These are phyloP conservation scores for Drosophila prostipennis DNA, from an alignment of 2,888 invertebrate genomes.

Conservation along the genomic window DNA sequence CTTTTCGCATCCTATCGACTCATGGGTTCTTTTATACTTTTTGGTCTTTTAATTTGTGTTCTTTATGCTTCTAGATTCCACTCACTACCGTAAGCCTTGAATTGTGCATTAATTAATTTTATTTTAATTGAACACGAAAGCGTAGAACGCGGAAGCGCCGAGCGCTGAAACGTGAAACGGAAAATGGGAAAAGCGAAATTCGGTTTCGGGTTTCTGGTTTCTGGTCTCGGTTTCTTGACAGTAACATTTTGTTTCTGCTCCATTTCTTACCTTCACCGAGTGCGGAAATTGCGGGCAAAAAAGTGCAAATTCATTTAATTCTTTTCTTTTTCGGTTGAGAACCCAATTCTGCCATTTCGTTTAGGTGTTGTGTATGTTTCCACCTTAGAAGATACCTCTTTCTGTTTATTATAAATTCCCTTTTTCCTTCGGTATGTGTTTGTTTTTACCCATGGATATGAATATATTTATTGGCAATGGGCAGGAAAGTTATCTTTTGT, in stretches of 20 bases:
- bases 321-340: constrained; percentile 28
- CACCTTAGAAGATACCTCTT: constrained; percentile 7
- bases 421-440: not conserved
- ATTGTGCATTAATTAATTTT: constrained; percentile 80
- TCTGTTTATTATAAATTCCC: not conserved
- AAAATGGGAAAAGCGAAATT: constrained; percentile 17
- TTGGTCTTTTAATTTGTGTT: constrained; percentile 76
- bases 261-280: constrained; percentile 38
- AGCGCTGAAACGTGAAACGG: constrained; percentile 11
- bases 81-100: constrained; percentile 84
- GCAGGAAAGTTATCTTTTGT: constrained; percentile 1
- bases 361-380: constrained; percentile 34
- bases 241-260: constrained; percentile 37
- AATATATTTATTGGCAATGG: constrained; percentile 12
- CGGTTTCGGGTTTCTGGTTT: constrained; percentile 17
- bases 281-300: constrained; percentile 70
- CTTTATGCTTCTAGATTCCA: constrained; percentile 82
- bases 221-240: constrained; percentile 51
- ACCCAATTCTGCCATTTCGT: constrained; percentile 18
- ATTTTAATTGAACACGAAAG: constrained; percentile 77
- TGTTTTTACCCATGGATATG: not conserved
- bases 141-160: constrained; percentile 36
- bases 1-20: constrained; percentile 39
- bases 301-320: constrained; percentile 73
- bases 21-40: constrained; percentile 73